phyloP scores from a whole-genome alignment of 2,888 invertebrate genomes.

The Ophion slaviceki region DNA sequence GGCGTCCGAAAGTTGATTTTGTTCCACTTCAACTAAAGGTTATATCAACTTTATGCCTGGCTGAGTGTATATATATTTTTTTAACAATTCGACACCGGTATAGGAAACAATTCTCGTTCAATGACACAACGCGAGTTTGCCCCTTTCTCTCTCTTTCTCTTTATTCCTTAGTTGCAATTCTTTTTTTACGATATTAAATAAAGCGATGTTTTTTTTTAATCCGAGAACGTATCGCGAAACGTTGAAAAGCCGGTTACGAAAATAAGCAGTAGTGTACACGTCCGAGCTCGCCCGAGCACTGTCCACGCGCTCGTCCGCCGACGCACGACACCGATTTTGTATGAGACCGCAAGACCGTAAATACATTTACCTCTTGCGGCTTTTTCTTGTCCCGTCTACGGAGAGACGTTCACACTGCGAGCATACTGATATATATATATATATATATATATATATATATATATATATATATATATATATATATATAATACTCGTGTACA shows the following conservation, averaged over 20 bases:
- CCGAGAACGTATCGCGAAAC: background rate
- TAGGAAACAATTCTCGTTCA: background rate
- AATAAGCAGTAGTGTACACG: conserved; percentile 54
- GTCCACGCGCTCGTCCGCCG: conserved; percentile 62
- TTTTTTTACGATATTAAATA: background rate
- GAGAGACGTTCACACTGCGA: conserved; percentile 56
- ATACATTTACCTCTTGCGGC: conserved; percentile 52
- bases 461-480: too few species aligned
- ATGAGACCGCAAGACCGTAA: conserved; percentile 42
- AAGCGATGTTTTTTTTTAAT: background rate
- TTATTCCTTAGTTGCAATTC: background rate
- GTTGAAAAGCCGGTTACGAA: conserved; percentile 38
- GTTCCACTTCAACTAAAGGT: too few species aligned
- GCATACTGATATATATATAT: background rate
- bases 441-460: too few species aligned
- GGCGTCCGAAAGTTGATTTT: too few species aligned
- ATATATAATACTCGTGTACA: too few species aligned
- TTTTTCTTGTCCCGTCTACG: conserved; percentile 18
- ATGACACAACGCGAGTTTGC: background rate
- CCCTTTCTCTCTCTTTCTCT: background rate
- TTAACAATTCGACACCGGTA: background rate
- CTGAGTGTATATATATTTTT: background rate
- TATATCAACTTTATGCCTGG: too few species aligned
- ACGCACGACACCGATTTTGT: conserved; percentile 62
- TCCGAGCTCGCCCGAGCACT: conserved; percentile 60